Evolutionary conservation across 2,113 vertebrate genomes (phyloP).

Genomic region (Ammodytes dubius): DNA sequence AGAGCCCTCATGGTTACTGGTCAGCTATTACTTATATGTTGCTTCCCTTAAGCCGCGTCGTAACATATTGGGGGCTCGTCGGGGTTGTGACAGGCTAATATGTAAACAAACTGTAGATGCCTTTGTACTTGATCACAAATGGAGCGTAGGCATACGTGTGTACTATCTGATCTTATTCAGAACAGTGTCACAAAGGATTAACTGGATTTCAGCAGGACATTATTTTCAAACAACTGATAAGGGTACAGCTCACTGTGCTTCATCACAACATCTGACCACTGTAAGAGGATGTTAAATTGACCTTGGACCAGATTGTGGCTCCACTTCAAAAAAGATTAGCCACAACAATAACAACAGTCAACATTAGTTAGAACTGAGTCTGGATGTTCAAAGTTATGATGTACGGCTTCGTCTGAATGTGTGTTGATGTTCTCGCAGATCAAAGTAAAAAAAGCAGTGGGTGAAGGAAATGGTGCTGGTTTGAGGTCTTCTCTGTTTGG

Average conservation of each 20-base stretch:
- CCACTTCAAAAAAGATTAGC: conserved; percentile 51
- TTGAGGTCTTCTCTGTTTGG: conserved; percentile 55
- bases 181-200: conserved; percentile 52
- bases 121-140: conserved; percentile 33
- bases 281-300: conserved; percentile 54
- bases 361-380: conserved; percentile 24
- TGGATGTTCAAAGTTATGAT: conserved; percentile 37
- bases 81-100: neutral
- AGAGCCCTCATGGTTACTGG: no score
- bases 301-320: conserved; percentile 39
- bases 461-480: conserved; percentile 19
- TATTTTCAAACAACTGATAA: conserved; percentile 72
- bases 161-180: conserved; percentile 57
- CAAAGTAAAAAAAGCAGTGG: conserved; percentile 32
- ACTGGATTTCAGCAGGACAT: conserved; percentile 38
- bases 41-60: no score
- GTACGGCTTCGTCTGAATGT: conserved; percentile 25
- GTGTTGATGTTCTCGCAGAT: conserved; percentile 41
- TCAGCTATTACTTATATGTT: no score
- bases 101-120: conserved; percentile 46
- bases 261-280: conserved; percentile 56
- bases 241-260: conserved; percentile 38
- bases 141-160: conserved; percentile 12
- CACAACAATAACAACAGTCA: conserved; percentile 29
- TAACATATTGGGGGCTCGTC: no score